These are phyloP conservation scores for Sclerurus mexicanus DNA, from an alignment of 2,113 vertebrate species.

Conservation along the genomic window DNA sequence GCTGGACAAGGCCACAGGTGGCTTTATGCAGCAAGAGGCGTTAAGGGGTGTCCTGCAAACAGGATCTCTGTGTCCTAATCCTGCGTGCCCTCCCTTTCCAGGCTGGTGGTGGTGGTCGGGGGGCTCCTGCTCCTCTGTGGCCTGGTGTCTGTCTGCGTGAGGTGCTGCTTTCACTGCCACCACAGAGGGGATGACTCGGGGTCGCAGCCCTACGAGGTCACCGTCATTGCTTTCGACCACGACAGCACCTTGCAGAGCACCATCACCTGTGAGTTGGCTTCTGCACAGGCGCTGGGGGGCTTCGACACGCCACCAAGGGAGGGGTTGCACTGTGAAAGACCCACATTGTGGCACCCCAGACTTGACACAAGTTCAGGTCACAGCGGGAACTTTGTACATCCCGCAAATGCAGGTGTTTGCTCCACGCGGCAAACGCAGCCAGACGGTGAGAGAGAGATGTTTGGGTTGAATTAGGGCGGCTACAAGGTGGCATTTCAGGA, in stretches of 20 bases:
- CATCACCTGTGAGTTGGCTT: slow-evolving; percentile 76
- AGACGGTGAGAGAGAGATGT: not conserved
- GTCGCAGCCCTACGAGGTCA: slow-evolving; percentile 74
- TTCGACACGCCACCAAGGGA: accelerated
- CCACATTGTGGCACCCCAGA: not conserved
- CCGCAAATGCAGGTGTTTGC: not conserved
- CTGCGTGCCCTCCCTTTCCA: not conserved
- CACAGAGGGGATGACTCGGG: slow-evolving; percentile 29
- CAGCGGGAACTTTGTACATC: not conserved
- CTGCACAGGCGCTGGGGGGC: accelerated
- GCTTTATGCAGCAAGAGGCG: not conserved
- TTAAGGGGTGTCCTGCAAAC: not conserved
- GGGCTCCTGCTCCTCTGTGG: slow-evolving; percentile 73
- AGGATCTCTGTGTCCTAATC: not conserved
- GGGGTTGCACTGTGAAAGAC: not conserved
- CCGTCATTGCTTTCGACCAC: slow-evolving; percentile 79
- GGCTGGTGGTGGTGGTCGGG: slow-evolving; percentile 70
- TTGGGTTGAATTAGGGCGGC: not conserved
- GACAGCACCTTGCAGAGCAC: slow-evolving; percentile 81
- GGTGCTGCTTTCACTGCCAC: slow-evolving; percentile 68
- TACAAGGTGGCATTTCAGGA: not conserved
- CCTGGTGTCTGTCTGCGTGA: slow-evolving; percentile 64
- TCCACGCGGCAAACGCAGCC: not conserved
- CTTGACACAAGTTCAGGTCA: not conserved
- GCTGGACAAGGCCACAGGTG: not conserved